Percentiles rank a stretch among this genome's conserved stretches.
These are phyloP conservation scores for Lithodes maja DNA, from an alignment of 2,888 invertebrate species.

Conservation along the genomic window DNA sequence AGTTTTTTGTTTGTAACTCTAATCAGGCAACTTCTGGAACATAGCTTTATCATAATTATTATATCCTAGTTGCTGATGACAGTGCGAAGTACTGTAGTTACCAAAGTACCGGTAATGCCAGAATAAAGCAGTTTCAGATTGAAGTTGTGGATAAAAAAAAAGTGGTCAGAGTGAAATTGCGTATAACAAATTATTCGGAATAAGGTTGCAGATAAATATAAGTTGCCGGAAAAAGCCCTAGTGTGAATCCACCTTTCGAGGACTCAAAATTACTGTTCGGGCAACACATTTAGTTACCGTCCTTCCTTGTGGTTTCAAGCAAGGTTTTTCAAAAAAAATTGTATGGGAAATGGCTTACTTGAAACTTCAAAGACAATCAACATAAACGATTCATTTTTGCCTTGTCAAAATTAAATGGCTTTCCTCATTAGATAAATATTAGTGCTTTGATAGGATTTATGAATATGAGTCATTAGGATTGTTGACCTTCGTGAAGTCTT, in stretches of 20 bases:
- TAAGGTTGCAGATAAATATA: no score
- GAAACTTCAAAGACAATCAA: slow-evolving; percentile 28
- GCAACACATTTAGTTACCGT: slow-evolving; percentile 55
- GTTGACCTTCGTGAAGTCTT: slow-evolving; percentile 34
- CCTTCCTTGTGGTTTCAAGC: slow-evolving; percentile 47
- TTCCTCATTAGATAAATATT: slow-evolving; percentile 38
- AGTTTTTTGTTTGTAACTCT: no score
- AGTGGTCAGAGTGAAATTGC: no score
- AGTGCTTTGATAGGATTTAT: slow-evolving; percentile 49
- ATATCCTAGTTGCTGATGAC: no score
- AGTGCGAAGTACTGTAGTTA: no score
- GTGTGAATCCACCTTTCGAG: background rate
- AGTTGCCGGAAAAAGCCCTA: no score
- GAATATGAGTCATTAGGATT: slow-evolving; percentile 13
- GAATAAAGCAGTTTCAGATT: no score
- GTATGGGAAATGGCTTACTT: slow-evolving; percentile 30
- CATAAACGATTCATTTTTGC: slow-evolving; percentile 33
- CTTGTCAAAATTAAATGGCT: slow-evolving; percentile 26
- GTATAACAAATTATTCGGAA: no score
- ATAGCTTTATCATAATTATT: no score
- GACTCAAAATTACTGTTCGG: slow-evolving; percentile 43
- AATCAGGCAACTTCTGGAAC: no score
- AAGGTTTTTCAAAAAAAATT: slow-evolving; percentile 30
- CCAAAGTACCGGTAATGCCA: no score
- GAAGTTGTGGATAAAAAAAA: no score